These are phyloP conservation scores for Glaucidium brasilianum DNA, from an alignment of 2,113 vertebrate species.

Conservation along the genomic window DNA sequence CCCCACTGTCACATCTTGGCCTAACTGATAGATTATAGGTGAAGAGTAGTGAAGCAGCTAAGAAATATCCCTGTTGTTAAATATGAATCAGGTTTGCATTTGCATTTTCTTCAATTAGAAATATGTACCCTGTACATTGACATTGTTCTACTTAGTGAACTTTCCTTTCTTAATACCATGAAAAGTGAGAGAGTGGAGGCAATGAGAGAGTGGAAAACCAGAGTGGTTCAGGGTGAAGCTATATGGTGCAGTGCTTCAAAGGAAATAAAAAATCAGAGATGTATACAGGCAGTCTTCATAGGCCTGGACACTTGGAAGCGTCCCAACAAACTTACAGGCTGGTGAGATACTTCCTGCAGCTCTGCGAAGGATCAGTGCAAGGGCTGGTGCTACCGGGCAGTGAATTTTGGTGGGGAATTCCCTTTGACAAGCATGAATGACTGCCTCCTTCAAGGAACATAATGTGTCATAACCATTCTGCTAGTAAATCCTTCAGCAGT, in stretches of 20 bases:
- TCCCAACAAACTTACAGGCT: background rate
- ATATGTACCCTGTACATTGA: background rate
- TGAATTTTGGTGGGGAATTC: background rate
- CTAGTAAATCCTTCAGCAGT: background rate
- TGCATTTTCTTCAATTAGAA: background rate
- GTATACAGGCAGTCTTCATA: background rate
- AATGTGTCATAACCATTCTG: background rate
- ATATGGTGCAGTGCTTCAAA: background rate
- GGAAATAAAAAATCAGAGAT: background rate
- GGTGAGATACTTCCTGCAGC: background rate
- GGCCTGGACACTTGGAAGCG: background rate
- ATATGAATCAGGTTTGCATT: background rate
- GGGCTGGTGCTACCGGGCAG: background rate
- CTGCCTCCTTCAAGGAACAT: background rate
- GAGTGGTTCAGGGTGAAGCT: background rate
- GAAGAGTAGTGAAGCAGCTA: background rate
- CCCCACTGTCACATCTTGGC: background rate
- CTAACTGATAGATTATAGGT: background rate
- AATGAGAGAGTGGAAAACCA: background rate
- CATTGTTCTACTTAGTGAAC: background rate
- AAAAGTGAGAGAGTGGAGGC: background rate
- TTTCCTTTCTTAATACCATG: background rate
- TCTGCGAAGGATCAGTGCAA: background rate
- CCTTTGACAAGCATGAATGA: background rate
- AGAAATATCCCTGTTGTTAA: background rate